phyloP scores from a whole-genome alignment of 64 coral and sea anemone species.

The Actinia tenebrosa region DNA sequence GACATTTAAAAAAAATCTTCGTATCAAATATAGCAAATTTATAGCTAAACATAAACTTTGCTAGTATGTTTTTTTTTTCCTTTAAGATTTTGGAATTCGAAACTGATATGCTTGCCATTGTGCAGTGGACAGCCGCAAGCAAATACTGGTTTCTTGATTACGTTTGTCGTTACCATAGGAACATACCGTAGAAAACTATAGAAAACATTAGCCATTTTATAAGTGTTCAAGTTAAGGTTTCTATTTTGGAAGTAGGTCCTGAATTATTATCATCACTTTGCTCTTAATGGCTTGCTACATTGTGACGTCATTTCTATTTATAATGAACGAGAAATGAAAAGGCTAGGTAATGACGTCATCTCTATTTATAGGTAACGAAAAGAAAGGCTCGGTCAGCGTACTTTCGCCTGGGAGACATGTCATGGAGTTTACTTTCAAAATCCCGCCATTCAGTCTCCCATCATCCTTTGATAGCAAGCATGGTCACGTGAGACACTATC shows the following conservation, averaged over 20 bases:
- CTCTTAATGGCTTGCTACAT: too few species aligned
- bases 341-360: not conserved
- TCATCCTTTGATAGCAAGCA: slow-evolving; percentile 87
- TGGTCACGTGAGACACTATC: slow-evolving; percentile 77
- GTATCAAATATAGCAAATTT: too few species aligned
- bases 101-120: not conserved
- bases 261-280: too few species aligned
- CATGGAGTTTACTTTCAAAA: slow-evolving; percentile 72
- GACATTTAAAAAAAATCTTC: too few species aligned
- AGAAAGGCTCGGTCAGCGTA: slow-evolving; percentile 9
- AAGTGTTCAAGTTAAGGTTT: too few species aligned
- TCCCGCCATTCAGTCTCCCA: slow-evolving; percentile 82
- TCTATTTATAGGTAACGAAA: not conserved
- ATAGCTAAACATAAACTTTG: not conserved
- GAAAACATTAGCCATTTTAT: too few species aligned
- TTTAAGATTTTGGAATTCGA: not conserved
- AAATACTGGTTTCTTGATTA: not conserved
- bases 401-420: slow-evolving; percentile 59
- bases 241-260: too few species aligned
- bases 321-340: slow-evolving; percentile 9
- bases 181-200: not conserved
- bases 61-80: not conserved
- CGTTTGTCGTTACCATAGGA: not conserved
- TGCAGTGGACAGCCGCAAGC: not conserved
- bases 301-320: not conserved